Conservation (phyloP, 1,140 invertebrate species). For the Drosophila lowei region DNA sequence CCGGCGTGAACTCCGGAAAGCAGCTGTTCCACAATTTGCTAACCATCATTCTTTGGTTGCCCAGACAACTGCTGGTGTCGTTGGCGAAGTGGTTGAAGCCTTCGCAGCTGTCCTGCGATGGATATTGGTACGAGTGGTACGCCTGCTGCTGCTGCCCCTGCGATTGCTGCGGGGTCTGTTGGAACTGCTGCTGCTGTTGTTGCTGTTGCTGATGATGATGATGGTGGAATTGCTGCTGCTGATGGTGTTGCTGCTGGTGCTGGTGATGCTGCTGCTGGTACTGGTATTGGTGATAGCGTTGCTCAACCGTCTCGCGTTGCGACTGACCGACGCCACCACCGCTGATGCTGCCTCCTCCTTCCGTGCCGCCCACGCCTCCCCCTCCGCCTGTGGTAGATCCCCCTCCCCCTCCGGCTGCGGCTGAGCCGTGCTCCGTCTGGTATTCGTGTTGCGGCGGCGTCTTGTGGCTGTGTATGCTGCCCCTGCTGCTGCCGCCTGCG, state of each 20-base stretch:
- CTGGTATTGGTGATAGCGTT: slow-evolving; percentile 62
- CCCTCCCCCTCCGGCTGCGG: slow-evolving; percentile 63
- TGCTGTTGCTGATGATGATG: slow-evolving; percentile 51
- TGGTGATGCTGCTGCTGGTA: slow-evolving; percentile 53
- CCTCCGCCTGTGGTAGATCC: slow-evolving; percentile 67
- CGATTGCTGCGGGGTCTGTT: slow-evolving; percentile 48
- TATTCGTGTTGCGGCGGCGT: slow-evolving; percentile 81
- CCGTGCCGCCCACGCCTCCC: slow-evolving; percentile 62
- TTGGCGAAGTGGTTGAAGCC: slow-evolving; percentile 75
- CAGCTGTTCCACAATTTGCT: slow-evolving; percentile 83
- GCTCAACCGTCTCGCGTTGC: slow-evolving; percentile 57
- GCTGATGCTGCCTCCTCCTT: slow-evolving; percentile 66
- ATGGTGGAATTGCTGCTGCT: slow-evolving; percentile 28
- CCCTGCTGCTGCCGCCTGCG: slow-evolving; percentile 64
- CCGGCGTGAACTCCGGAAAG: slow-evolving; percentile 81
- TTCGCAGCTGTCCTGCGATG: slow-evolving; percentile 78
- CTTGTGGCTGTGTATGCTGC: slow-evolving; percentile 77
- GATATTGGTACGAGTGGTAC: slow-evolving; percentile 70
- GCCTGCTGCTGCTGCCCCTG: slow-evolving; percentile 57
- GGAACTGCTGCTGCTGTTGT: slow-evolving; percentile 51
- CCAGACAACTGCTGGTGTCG: slow-evolving; percentile 71
- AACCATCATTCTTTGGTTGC: slow-evolving; percentile 83
- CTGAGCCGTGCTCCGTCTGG: slow-evolving; percentile 70
- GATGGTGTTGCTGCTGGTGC: slow-evolving; percentile 38
- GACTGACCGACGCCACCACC: slow-evolving; percentile 44